Conservation (phyloP, 2,888 invertebrate genomes). For the Limnephilus auricula region DNA sequence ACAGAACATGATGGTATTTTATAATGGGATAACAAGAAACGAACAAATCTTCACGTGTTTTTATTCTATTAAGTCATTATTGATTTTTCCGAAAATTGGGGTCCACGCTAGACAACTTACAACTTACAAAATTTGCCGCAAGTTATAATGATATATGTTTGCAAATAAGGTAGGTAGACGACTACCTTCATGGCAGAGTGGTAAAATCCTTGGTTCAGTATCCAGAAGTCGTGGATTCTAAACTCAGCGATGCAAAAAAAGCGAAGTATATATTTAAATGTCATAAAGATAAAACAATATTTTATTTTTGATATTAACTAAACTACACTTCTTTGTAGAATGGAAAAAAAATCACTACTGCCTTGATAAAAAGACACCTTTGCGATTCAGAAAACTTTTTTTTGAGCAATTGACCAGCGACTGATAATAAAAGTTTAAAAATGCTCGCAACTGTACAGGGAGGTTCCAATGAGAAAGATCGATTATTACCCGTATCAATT, state of each 20-base stretch:
- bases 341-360: neutral
- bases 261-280: no score
- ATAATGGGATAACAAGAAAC: neutral
- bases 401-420: no score
- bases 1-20: neutral
- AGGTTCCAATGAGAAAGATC: no score
- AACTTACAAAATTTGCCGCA: neutral
- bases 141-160: neutral
- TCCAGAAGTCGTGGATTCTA: neutral
- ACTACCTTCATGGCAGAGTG: neutral
- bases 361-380: neutral
- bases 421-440: no score
- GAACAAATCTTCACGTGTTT: neutral
- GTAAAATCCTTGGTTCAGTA: neutral
- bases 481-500: no score
- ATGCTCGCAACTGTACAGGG: no score
- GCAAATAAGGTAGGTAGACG: neutral
- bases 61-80: neutral
- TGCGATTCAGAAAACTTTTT: neutral
- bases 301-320: no score
- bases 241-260: no score
- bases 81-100: neutral
- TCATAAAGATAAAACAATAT: no score
- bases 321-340: neutral
- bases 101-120: neutral